Conservation (phyloP, 64 coral and sea anemone genomes). For the Montipora cactus region DNA sequence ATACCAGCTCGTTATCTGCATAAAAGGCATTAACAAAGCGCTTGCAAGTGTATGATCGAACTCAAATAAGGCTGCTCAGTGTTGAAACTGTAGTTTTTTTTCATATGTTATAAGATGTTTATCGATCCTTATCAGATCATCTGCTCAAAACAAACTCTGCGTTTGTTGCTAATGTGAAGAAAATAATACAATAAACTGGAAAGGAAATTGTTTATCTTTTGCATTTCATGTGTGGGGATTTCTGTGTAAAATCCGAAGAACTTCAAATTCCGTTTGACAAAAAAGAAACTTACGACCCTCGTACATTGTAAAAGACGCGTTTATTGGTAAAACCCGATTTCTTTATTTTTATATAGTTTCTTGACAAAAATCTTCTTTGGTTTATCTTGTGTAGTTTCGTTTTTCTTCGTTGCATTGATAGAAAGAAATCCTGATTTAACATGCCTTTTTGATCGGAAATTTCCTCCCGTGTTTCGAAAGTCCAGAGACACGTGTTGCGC, state of each 20-base stretch:
- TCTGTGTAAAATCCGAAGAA: background rate
- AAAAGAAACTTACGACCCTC: too few relatives aligned
- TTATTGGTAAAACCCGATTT: too few relatives aligned
- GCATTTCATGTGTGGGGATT: background rate
- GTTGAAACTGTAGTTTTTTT: constrained; percentile 18
- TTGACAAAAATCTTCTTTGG: too few relatives aligned
- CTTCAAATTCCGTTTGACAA: background rate
- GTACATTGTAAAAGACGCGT: too few relatives aligned
- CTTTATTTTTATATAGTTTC: too few relatives aligned
- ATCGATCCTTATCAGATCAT: constrained; percentile 31
- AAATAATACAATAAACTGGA: constrained; percentile 5
- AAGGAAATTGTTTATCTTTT: background rate
- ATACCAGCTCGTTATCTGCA: constrained; percentile 27
- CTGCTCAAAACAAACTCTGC: background rate
- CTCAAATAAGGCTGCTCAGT: background rate
- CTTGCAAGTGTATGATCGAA: background rate
- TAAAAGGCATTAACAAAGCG: constrained; percentile 17
- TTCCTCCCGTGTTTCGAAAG: too few relatives aligned
- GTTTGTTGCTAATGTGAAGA: constrained; percentile 28
- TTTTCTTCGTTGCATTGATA: too few relatives aligned
- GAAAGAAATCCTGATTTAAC: too few relatives aligned
- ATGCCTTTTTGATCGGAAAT: too few relatives aligned
- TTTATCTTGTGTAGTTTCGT: background rate
- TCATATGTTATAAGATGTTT: constrained; percentile 4
- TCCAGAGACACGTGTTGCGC: background rate